A percentile compares a stretch with the other conserved stretches of the same genome.
phyloP scores from a whole-genome alignment of 2,113 vertebrate species.

The Triplophysa tibetana region DNA sequence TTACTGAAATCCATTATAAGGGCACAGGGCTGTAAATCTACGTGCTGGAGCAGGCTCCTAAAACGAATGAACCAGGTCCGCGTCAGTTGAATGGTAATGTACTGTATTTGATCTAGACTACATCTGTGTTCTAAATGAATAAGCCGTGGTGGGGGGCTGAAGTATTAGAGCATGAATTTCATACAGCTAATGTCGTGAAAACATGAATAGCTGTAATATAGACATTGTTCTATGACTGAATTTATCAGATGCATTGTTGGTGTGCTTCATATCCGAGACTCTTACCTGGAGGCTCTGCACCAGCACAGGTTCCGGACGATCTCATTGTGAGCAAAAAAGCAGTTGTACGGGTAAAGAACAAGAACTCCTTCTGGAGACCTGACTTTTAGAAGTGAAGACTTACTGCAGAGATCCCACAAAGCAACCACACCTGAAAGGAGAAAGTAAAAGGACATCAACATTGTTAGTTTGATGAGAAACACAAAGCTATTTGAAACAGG shows the following conservation, averaged over 20 bases:
- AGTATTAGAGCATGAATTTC: not conserved
- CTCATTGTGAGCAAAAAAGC: slow-evolving; percentile 86
- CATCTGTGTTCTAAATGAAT: not conserved
- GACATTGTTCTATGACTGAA: not conserved
- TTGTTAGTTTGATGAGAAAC: not conserved
- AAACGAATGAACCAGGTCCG: slow-evolving; percentile 25
- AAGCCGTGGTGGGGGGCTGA: not conserved
- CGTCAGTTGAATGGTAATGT: slow-evolving; percentile 40
- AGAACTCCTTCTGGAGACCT: slow-evolving; percentile 70
- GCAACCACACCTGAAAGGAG: slow-evolving; percentile 80
- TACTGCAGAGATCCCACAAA: slow-evolving; percentile 87
- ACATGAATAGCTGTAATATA: not conserved
- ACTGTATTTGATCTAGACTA: not conserved
- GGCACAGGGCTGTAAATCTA: slow-evolving; percentile 35
- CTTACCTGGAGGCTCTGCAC: slow-evolving; percentile 81
- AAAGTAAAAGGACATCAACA: not conserved
- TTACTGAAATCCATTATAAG: slow-evolving; percentile 30
- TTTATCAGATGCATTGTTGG: no score
- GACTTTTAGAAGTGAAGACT: slow-evolving; percentile 82
- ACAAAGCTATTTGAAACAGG: not conserved
- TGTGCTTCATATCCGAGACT: no score
- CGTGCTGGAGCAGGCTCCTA: not conserved
- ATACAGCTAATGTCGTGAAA: not conserved
- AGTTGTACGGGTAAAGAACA: slow-evolving; percentile 83
- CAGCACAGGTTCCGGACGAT: slow-evolving; percentile 83